Percentiles rank a stretch among this genome's conserved stretches.
phyloP scores from a whole-genome alignment of 2,113 vertebrate genomes.

The Pelodiscus sinensis region DNA sequence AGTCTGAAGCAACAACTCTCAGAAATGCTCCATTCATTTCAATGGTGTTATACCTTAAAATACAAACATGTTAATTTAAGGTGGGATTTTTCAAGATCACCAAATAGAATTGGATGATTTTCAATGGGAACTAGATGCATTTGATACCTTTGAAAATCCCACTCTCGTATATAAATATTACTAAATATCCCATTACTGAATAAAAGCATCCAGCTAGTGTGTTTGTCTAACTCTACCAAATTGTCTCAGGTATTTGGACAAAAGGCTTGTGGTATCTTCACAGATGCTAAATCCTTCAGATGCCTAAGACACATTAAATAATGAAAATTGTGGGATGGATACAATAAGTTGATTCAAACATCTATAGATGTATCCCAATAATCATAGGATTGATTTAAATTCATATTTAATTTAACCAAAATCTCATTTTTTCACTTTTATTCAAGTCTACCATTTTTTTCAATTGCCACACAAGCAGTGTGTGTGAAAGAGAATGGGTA shows the following conservation, averaged over 20 bases:
- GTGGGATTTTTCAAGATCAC: not conserved
- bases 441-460: not conserved
- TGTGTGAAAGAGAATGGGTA: not conserved
- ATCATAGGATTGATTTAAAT: not conserved
- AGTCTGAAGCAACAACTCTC: not conserved
- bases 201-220: not conserved
- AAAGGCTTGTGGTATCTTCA: not conserved
- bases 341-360: not conserved
- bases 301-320: not conserved
- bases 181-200: not conserved
- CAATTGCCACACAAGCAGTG: not conserved
- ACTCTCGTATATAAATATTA: not conserved
- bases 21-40: not conserved
- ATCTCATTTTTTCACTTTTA: not conserved
- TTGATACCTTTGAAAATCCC: not conserved
- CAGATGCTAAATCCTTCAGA: not conserved
- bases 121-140: not conserved
- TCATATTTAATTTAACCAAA: not conserved
- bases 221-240: not conserved
- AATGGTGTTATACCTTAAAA: not conserved
- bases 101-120: accelerated
- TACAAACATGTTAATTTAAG: no score
- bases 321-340: not conserved
- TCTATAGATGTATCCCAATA: not conserved
- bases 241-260: not conserved